Evolutionary conservation across 2,113 vertebrate genomes (phyloP).

Genomic region (Heterochromis multidens): DNA sequence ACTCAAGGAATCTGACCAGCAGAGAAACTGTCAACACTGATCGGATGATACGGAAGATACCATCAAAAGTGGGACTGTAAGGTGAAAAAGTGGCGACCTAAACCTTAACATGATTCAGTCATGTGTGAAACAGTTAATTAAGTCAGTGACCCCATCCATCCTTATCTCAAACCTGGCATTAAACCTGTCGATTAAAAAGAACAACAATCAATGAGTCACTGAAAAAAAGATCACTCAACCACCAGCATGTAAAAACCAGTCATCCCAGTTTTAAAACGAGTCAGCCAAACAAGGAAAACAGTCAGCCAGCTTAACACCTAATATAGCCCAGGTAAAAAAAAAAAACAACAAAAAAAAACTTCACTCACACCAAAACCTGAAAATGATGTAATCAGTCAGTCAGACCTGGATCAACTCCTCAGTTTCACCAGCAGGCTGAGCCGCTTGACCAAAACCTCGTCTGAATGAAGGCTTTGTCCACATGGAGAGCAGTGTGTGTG

Average conservation of each 20-base stretch:
- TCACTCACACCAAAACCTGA: rapidly evolving
- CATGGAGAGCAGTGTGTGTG: constrained; percentile 2
- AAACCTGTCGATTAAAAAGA: too few relatives aligned
- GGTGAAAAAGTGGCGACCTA: background rate
- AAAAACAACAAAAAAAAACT: background rate
- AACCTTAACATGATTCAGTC: background rate
- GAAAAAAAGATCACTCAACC: background rate
- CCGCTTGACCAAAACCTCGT: constrained; percentile 43
- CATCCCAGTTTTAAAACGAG: background rate
- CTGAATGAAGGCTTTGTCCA: constrained; percentile 58
- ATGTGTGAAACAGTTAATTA: background rate
- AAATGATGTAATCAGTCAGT: background rate
- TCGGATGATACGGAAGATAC: background rate
- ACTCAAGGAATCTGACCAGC: background rate
- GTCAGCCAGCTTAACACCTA: background rate
- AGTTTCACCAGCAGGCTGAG: constrained; percentile 28
- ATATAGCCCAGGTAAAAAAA: background rate
- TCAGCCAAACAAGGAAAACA: background rate
- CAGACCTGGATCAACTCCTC: constrained; percentile 27
- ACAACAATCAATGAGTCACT: background rate
- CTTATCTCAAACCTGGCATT: background rate
- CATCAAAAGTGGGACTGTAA: too few relatives aligned
- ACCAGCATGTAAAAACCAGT: background rate
- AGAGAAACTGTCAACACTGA: background rate
- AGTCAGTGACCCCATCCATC: background rate